Percentiles rank a stretch among this genome's conserved stretches.
These are phyloP conservation scores for Samia ricini DNA, from an alignment of 1,140 invertebrate genomes.

Conservation along the genomic window DNA sequence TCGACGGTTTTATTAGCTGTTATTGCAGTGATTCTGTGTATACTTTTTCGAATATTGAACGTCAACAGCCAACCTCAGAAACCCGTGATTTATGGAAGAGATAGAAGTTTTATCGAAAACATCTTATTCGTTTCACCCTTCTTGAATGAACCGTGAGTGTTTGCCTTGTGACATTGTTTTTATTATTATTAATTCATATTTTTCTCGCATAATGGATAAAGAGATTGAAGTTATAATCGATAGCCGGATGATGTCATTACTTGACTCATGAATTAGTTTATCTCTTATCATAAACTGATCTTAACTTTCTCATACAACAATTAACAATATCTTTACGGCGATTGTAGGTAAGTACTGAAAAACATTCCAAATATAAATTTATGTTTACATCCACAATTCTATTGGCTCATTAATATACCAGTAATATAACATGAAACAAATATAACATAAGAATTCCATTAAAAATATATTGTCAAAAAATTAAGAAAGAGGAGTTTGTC, in stretches of 20 bases:
- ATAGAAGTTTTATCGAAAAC: conserved; percentile 85
- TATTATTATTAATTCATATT: neutral
- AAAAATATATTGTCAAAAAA: neutral
- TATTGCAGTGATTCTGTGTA: conserved; percentile 87
- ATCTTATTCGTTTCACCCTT: conserved; percentile 87
- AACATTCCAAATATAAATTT: too few relatives aligned
- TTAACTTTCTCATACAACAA: neutral
- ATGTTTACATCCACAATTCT: too few relatives aligned
- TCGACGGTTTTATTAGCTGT: conserved; percentile 86
- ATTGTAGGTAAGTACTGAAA: too few relatives aligned
- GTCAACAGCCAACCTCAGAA: conserved; percentile 87
- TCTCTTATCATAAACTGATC: conserved; percentile 1
- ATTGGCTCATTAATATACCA: neutral
- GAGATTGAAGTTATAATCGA: neutral
- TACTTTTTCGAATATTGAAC: conserved; percentile 89
- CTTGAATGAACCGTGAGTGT: conserved; percentile 88
- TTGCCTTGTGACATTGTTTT: neutral
- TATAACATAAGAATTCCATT: neutral
- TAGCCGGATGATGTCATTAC: conserved; percentile 10
- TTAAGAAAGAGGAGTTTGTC: too few relatives aligned
- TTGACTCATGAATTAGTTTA: conserved; percentile 1
- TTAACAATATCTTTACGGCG: too few relatives aligned
- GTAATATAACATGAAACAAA: neutral
- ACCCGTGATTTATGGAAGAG: conserved; percentile 85
- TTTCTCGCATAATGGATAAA: neutral